Evolutionary conservation across 2,888 invertebrate species (phyloP).

Genomic region (Polydrusus pterygomalis): DNA sequence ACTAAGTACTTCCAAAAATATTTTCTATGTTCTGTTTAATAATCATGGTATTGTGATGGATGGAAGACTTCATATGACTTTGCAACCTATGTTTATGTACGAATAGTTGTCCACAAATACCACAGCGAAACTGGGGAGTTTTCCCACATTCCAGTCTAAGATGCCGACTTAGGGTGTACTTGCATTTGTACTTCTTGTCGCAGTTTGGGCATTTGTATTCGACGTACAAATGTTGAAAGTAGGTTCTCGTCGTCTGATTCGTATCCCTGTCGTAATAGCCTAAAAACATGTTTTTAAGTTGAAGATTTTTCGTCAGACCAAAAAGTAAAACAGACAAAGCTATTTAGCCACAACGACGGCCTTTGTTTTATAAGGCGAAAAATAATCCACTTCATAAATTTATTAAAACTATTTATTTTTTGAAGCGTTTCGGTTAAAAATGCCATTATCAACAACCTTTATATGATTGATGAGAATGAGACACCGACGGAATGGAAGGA

Average conservation of each 20-base stretch:
- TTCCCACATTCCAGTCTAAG: slow-evolving; percentile 72
- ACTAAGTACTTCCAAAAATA: not conserved
- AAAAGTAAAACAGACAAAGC: no score
- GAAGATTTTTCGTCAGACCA: no score
- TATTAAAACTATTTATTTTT: no score
- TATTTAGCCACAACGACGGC: no score
- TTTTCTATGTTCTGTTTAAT: not conserved
- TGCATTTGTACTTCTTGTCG: slow-evolving; percentile 66
- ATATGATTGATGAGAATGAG: no score
- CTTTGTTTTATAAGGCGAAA: no score
- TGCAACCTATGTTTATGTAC: slow-evolving; percentile 65
- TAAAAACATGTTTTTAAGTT: slow-evolving; percentile 5
- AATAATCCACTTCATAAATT: no score
- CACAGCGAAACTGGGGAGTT: slow-evolving; percentile 64
- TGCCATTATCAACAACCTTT: no score
- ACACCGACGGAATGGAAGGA: no score
- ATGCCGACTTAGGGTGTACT: slow-evolving; percentile 68
- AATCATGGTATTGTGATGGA: slow-evolving; percentile 1
- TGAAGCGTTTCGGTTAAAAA: no score
- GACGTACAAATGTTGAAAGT: not conserved
- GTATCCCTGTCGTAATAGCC: slow-evolving; percentile 9
- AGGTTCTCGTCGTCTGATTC: not conserved
- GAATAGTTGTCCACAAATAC: slow-evolving; percentile 66
- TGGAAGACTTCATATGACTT: slow-evolving; percentile 62
- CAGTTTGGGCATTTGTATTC: slow-evolving; percentile 64